Base-by-base conservation (phyloP, 53 echinoderm and acorn worm species). In the Zoroaster sp. region DNA sequence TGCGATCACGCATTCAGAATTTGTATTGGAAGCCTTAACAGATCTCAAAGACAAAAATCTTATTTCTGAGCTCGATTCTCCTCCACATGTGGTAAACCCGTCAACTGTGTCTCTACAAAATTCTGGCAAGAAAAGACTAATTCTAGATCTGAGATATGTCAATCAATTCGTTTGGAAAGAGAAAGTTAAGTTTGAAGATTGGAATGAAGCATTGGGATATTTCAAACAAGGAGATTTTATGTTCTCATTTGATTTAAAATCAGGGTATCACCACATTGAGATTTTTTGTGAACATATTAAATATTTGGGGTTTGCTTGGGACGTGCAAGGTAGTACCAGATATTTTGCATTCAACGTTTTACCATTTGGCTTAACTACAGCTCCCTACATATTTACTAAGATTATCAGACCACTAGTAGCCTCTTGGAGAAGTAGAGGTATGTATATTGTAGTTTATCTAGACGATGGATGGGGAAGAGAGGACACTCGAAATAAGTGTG, bases 221-320 rank as follows among this genome's bases (percentile, higher is more conserved):
- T 44, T 44, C 11, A 44, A 44, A 44, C 44, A 44, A 11, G 44
- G 44, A 44, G 44, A 44, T 71, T 93, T 40, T 68, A 31, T 92
- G 75, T 63, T 82, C 38, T 45, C 89, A 0, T 92, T 92, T 38
- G 89, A 92, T 33, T 43, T 92, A 4, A 88, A 83, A 39, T 74
- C 83, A 5, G 89, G 81, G 5, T 92, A 92, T 47, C 89, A 90
- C 42, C 85, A 92, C 34, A 75, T 92, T 40, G 83, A 92, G 8
- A 89, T 92, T 67, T 92, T 89, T 83, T 7, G 36, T 4, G 83
- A 70, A 20, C 89, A 92, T 69, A 46, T 20, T 1, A 83, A 55
- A 28, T 92, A 34, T 83, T 35, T 83, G 4, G 52, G 89, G 7
- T 92, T 88, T 74, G 37, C 80, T 23, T 88, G 88, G 88, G 68